Evolutionary conservation across 2,113 vertebrate genomes (phyloP), one percentile per base, ranked within the genome.

Genomic region (Leiothrix lutea): DNA sequence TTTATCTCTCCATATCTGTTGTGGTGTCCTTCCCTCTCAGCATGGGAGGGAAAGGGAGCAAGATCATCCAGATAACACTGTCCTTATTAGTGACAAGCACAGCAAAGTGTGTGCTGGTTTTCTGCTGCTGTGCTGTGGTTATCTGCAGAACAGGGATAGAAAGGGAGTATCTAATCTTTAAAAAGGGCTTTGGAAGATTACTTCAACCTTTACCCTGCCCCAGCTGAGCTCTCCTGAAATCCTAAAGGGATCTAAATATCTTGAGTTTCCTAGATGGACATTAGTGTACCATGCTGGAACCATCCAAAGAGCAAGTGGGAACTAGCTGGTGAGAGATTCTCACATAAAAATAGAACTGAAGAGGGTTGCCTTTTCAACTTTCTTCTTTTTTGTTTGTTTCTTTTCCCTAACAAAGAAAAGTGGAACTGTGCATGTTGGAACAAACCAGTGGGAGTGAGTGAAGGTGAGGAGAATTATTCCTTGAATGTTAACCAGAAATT

Each of bases 1-100:
- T 95, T 92, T 53, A 58, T 79, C 40, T 88, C 84, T 84, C 69
- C 8, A 0, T 64, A 61, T 73, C 60, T 73, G 35, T 66, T 87
- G 38, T 79, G 86, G n/a, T 90, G 94, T 92, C 88, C 66, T 93
- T 96, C 73, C 36, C 74, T 90, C 92, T 92, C 82, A 92, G 87
- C 36, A 12, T 12, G 84, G 50, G 58, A 38, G 26, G 44, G 87
- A 78, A 89, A 84, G 44, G 53, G 61, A 84, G 56, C 25, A n/a
- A 72, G 88, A 96, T 92, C 66, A 17, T 26, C 45, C 74, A 57
- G 83, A 90, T 58, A 92, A 35, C 22, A 3, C 24, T n/a, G 90
- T 78, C 86, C 88, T 92, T 42, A 54, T 65, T 95, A 92, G 82
- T 28, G 86, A 86, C 57, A 35, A 83, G 70, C 51, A 90, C 90